phyloP scores from a whole-genome alignment of 2,797 vertebrate genomes.

The Pelobates cultripes region DNA sequence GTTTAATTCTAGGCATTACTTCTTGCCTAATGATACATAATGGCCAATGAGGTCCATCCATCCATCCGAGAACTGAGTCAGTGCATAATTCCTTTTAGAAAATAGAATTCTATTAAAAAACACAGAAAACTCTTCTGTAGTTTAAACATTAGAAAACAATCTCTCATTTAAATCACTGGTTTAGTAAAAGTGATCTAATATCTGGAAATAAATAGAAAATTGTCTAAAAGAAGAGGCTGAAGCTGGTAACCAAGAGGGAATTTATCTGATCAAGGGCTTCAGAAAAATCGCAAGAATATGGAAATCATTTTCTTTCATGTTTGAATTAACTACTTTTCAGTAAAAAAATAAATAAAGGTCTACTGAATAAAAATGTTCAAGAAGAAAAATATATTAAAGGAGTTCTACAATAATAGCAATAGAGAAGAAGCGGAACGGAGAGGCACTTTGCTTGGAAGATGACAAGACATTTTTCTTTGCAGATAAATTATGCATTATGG shows the following conservation, averaged over 20 bases:
- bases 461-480: constrained; percentile 14
- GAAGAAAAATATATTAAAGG: background rate
- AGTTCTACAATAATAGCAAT: background rate
- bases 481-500: constrained; percentile 37
- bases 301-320: constrained; percentile 31
- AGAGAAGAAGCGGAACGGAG: background rate
- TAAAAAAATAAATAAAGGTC: constrained; percentile 1
- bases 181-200: constrained; percentile 12
- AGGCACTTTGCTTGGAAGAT: background rate
- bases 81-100: too few relatives aligned
- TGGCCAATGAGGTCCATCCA: too few relatives aligned
- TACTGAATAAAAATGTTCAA: background rate
- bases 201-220: background rate
- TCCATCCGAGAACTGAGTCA: background rate
- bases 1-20: too few relatives aligned
- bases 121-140: too few relatives aligned
- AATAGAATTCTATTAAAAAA: too few relatives aligned
- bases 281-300: constrained; percentile 14
- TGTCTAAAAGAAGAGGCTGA: constrained; percentile 8
- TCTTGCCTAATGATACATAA: too few relatives aligned
- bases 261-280: constrained; percentile 9
- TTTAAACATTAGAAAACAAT: background rate
- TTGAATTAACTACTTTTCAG: constrained; percentile 5
- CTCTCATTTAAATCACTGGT: background rate
- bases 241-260: constrained; percentile 5